Base-by-base conservation (phyloP, 2,113 vertebrate genomes). In the Nycticryphes semicollaris region DNA sequence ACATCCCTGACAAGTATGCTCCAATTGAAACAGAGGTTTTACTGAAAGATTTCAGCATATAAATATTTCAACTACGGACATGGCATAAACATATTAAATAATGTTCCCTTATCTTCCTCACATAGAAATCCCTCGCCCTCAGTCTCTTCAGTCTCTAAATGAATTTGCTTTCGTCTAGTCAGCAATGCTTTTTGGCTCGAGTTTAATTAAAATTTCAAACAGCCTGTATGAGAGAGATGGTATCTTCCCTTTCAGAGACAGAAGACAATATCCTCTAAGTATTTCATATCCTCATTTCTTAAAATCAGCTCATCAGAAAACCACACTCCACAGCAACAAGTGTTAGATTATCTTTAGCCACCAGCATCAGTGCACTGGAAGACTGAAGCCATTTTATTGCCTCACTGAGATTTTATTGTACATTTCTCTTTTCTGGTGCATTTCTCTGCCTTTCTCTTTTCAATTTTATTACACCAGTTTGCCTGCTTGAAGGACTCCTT, bases 181-280 rank as follows among this genome's bases (percentile, higher is more conserved):
- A 96, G 93, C 81, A 87, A 50, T 39, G 81, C 74, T 94, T 96
- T 94, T 95, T 93, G 74, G 93, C 91, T 94, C 4, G 1, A 94
- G 93, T 93, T 96, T 96, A 97, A 97, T 97, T 96, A 97, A 94
- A 96, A 95, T 95, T 96, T 95, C 94, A 92, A 94, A 74, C 84
- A 94, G 91, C 53, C 77, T 73, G 43, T 91, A 95, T 77, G 63
- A 95, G 81, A 83, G 77, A 95, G 94, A 96, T 95, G 43, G 10
- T 91, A 96, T 97, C 96, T 94, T 41, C 56, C 83, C 86, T 95
- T 96, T 94, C 95, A 94, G 45, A 96, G 89, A 94, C 81, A 91
- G 94, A 89, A 96, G 95, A 96, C 96, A 94, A 96, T 96, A 97
- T 97, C 94, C 95, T 96, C 74, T 92, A 95, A 96, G 94, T 96